phyloP scores from a whole-genome alignment of 2,113 vertebrate genomes.

The Sphaerodactylus townsendi region DNA sequence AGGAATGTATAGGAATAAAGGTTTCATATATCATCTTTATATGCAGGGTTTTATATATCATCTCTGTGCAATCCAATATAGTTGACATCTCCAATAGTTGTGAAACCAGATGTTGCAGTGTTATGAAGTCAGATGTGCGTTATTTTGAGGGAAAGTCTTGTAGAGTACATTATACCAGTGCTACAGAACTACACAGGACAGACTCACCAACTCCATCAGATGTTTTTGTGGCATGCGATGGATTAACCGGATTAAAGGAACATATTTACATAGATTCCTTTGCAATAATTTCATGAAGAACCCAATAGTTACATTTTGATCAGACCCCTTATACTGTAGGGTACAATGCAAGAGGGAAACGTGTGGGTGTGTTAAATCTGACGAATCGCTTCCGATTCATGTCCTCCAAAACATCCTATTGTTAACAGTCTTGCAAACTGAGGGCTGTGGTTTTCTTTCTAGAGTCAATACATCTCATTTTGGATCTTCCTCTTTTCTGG shows the following conservation, averaged over 20 bases:
- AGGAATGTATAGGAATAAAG: background rate
- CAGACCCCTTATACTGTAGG: too few species aligned
- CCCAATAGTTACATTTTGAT: background rate
- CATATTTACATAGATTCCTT: background rate
- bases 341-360: too few species aligned
- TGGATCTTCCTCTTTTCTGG: too few species aligned
- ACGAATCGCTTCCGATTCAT: too few species aligned
- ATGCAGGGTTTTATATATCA: too few species aligned
- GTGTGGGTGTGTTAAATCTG: too few species aligned
- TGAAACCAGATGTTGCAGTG: background rate
- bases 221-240: background rate
- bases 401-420: too few species aligned
- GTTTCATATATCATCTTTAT: background rate
- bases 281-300: background rate
- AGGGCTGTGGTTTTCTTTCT: too few species aligned
- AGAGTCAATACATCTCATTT: too few species aligned
- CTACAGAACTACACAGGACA: background rate
- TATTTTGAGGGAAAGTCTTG: background rate
- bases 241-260: too few species aligned
- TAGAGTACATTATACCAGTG: background rate
- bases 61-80: background rate
- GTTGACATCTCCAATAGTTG: background rate
- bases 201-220: background rate
- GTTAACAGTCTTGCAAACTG: too few species aligned
- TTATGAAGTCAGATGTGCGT: background rate